Conservation (phyloP, 2,888 invertebrate genomes). For the Phrixothrix hirtus region DNA sequence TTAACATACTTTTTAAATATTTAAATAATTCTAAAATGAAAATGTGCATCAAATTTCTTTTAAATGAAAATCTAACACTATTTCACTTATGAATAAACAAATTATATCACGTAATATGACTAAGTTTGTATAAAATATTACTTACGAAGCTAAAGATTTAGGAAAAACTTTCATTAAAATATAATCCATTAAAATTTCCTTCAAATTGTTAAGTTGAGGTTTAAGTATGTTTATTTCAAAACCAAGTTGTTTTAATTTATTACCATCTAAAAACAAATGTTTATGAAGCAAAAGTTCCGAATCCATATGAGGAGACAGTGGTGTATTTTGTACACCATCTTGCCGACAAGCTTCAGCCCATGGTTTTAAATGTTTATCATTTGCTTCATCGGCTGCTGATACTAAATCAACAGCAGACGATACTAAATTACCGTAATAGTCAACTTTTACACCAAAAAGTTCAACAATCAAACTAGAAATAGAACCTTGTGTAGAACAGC, state of each 20-base stretch:
- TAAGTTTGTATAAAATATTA: conserved; percentile 26
- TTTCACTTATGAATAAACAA: conserved; percentile 5
- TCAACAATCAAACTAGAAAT: conserved; percentile 79
- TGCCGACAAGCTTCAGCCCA: conserved; percentile 86
- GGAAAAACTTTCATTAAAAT: conserved; percentile 83
- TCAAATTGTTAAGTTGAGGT: conserved; percentile 57
- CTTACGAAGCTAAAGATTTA: conserved; percentile 59
- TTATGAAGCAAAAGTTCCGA: conserved; percentile 80
- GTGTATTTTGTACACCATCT: conserved; percentile 78
- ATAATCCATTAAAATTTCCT: conserved; percentile 78
- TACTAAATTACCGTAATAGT: conserved; percentile 82
- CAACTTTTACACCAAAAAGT: conserved; percentile 83
- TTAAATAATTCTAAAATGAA: not conserved
- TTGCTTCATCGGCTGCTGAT: conserved; percentile 84
- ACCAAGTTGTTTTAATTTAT: conserved; percentile 64
- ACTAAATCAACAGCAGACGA: conserved; percentile 82
- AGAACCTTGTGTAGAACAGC: conserved; percentile 82
- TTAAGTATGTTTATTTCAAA: conserved; percentile 65
- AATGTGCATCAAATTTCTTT: not conserved
- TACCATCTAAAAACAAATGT: conserved; percentile 75
- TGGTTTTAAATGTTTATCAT: conserved; percentile 89
- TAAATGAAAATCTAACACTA: not conserved
- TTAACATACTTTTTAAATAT: not conserved
- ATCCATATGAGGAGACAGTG: conserved; percentile 85
- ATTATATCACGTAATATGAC: conserved; percentile 8